phyloP scores from a whole-genome alignment of 2,888 invertebrate genomes.

The Junonia oenone region DNA sequence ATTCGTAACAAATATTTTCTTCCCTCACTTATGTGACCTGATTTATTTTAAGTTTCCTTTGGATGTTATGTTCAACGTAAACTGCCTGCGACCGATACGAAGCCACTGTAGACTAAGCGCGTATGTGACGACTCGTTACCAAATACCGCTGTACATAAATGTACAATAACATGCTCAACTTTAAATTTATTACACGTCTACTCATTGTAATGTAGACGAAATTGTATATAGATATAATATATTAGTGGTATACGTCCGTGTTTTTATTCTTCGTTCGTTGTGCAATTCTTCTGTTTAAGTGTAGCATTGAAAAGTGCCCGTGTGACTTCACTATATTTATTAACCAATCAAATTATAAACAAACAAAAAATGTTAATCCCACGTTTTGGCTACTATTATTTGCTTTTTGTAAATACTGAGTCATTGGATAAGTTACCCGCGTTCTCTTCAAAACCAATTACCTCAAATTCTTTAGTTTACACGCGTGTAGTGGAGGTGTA shows the following conservation, averaged over 20 bases:
- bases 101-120: conserved; percentile 36
- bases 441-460: conserved; percentile 74
- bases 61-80: conserved; percentile 33
- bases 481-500: conserved; percentile 51
- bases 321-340: conserved; percentile 36
- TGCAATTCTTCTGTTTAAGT: conserved; percentile 52
- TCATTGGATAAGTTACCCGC: conserved; percentile 76
- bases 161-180: conserved; percentile 45
- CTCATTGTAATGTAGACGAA: conserved; percentile 15
- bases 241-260: conserved; percentile 28
- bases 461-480: conserved; percentile 76
- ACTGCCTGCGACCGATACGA: conserved; percentile 40
- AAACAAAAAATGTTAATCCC: not conserved
- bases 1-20: conserved; percentile 36
- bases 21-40: conserved; percentile 77
- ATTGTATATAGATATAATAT: conserved; percentile 44
- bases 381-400: conserved; percentile 4
- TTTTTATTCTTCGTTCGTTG: conserved; percentile 41
- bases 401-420: conserved; percentile 65
- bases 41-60: conserved; percentile 72
- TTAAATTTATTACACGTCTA: conserved; percentile 13
- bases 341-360: conserved; percentile 4
- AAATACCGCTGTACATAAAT: conserved; percentile 53
- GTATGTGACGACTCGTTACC: conserved; percentile 53
- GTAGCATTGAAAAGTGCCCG: conserved; percentile 48